phyloP scores from a whole-genome alignment of 1,140 invertebrate species.

The Bombus vancouverensis region DNA sequence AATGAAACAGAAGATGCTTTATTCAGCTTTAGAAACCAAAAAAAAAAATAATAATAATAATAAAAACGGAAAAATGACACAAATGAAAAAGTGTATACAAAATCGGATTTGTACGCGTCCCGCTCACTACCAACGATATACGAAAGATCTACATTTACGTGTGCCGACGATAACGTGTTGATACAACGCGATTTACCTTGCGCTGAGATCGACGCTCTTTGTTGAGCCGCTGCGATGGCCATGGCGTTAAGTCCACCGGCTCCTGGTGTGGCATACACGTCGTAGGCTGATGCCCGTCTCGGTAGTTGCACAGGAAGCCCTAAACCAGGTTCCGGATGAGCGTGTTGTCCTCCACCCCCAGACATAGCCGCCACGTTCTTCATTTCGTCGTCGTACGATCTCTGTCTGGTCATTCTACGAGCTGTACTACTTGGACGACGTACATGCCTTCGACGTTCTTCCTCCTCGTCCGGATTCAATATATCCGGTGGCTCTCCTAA shows the following conservation, averaged over 20 bases:
- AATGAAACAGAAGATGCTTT: not conserved
- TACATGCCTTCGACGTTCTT: slow-evolving; percentile 71
- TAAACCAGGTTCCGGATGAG: slow-evolving; percentile 82
- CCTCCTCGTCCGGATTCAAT: slow-evolving; percentile 73
- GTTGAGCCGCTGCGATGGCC: slow-evolving; percentile 75
- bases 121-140: too few relatives aligned
- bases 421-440: slow-evolving; percentile 65
- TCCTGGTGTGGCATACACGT: slow-evolving; percentile 85
- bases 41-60: not conserved
- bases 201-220: slow-evolving; percentile 76
- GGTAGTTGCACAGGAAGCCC: slow-evolving; percentile 87
- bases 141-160: too few relatives aligned
- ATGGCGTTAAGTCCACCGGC: slow-evolving; percentile 71
- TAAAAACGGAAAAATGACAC: too few relatives aligned
- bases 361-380: slow-evolving; percentile 77
- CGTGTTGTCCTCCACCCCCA: slow-evolving; percentile 66
- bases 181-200: slow-evolving; percentile 70
- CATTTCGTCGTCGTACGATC: slow-evolving; percentile 91
- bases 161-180: too few relatives aligned
- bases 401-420: slow-evolving; percentile 88
- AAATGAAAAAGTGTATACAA: too few relatives aligned
- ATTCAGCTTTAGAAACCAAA: not conserved
- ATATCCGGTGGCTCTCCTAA: not conserved
- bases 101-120: too few relatives aligned
- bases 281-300: slow-evolving; percentile 90